phyloP scores from a whole-genome alignment of 1,140 invertebrate species.

The Mesaphorura yosii region DNA sequence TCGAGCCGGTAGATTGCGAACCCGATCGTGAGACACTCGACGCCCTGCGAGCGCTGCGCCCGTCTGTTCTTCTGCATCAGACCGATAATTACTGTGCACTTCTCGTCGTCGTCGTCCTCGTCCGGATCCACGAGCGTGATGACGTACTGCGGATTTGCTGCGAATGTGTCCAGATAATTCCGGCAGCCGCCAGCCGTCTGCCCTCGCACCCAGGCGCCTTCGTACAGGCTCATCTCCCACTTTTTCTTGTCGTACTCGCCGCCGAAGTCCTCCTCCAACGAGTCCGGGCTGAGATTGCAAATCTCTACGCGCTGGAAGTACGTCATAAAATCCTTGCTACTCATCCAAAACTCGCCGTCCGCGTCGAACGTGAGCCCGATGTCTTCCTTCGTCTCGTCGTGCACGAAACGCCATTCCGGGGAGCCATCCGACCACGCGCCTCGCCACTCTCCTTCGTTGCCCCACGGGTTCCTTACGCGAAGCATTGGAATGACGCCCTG shows the following conservation, averaged over 20 bases:
- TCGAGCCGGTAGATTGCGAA: constrained; percentile 84
- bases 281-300: constrained; percentile 88
- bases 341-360: constrained; percentile 99
- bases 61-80: constrained; percentile 89
- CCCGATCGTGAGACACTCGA: constrained; percentile 88
- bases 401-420: constrained; percentile 84
- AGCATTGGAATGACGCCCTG: constrained; percentile 75
- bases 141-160: constrained; percentile 89
- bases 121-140: constrained; percentile 72
- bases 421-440: constrained; percentile 91
- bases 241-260: constrained; percentile 36
- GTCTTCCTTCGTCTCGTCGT: constrained; percentile 72
- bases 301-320: constrained; percentile 78
- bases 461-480: constrained; percentile 91
- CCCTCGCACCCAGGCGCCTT: constrained; percentile 82
- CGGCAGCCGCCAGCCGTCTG: constrained; percentile 93
- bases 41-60: constrained; percentile 76
- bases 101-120: constrained; percentile 63
- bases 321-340: constrained; percentile 62
- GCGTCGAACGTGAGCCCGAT: constrained; percentile 74
- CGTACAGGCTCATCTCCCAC: constrained; percentile 89
- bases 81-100: constrained; percentile 84
- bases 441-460: constrained; percentile 95
- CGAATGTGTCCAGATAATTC: constrained; percentile 88
- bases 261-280: constrained; percentile 28